A percentile compares a stretch with the other conserved stretches of the same genome.
Conservation (phyloP, 2,888 invertebrate species). For the Heliconius erato region DNA sequence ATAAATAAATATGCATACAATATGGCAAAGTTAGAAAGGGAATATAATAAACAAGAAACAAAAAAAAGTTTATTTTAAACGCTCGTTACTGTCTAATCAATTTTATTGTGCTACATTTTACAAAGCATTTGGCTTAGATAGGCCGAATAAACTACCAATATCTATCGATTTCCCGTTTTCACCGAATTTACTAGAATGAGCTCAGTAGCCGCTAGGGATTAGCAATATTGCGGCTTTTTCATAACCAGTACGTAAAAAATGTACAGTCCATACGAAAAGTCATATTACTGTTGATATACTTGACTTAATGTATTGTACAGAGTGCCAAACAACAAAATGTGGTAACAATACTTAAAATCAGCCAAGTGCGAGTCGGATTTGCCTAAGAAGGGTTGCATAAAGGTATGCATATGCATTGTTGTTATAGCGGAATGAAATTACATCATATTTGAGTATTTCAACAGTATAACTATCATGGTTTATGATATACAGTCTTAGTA, state of each 20-base stretch:
- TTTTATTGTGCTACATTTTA: constrained; percentile 1
- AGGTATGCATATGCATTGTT: neutral
- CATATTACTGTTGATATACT: neutral
- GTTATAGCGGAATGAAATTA: neutral
- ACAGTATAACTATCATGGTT: no score
- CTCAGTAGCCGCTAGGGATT: constrained; percentile 4
- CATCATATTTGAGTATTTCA: no score
- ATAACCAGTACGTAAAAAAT: neutral
- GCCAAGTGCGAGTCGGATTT: neutral
- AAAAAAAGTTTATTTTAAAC: neutral
- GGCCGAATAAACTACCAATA: neutral
- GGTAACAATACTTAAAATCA: neutral
- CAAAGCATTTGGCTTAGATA: neutral
- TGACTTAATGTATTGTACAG: neutral
- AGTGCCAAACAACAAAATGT: neutral
- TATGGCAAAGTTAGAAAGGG: no score
- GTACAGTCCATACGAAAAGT: neutral
- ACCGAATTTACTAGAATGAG: constrained; percentile 2
- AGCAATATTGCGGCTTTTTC: constrained; percentile 1
- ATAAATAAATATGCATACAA: no score
- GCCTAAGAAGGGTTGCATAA: no score
- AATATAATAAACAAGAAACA: neutral
- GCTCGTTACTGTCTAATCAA: neutral
- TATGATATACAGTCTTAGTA: no score
- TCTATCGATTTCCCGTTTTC: constrained; percentile 17